Evolutionary conservation across 2,888 invertebrate genomes (phyloP).

Genomic region (Cosmia pyralina): DNA sequence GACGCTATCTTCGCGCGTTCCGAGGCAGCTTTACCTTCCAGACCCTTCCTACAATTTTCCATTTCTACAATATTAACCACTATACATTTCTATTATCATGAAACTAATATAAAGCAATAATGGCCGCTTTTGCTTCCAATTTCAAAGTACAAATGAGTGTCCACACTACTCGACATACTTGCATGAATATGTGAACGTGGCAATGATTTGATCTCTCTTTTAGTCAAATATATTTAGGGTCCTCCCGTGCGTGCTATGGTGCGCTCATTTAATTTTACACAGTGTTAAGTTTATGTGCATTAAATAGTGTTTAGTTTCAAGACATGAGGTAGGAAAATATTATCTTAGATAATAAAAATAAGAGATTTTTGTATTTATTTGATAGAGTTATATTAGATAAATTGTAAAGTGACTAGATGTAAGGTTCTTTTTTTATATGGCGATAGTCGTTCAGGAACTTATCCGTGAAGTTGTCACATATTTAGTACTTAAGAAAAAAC

Average conservation of each 20-base stretch:
- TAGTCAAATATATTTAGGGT: constrained; percentile 92
- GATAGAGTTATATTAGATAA: constrained; percentile 90
- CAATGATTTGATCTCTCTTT: constrained; percentile 94
- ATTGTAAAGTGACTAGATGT: constrained; percentile 89
- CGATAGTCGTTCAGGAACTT: constrained; percentile 86
- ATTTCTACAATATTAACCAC: constrained; percentile 39
- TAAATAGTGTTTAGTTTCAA: constrained; percentile 88
- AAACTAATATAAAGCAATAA: constrained; percentile 60
- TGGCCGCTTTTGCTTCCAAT: constrained; percentile 72
- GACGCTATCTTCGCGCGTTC: constrained; percentile 37
- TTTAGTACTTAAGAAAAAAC: constrained; percentile 87
- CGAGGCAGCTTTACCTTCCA: constrained; percentile 60
- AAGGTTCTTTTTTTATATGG: constrained; percentile 87
- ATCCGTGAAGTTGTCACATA: constrained; percentile 80
- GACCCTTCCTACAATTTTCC: constrained; percentile 37
- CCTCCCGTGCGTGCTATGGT: constrained; percentile 77
- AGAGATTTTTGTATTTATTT: constrained; percentile 90
- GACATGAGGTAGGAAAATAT: constrained; percentile 89
- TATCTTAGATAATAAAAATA: constrained; percentile 87
- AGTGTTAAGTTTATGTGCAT: constrained; percentile 79
- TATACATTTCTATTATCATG: constrained; percentile 51
- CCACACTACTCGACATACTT: constrained; percentile 75
- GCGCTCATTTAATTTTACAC: constrained; percentile 81
- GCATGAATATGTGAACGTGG: constrained; percentile 88
- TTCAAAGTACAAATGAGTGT: constrained; percentile 86